Evolutionary conservation across 2,888 invertebrate genomes (phyloP).

Genomic region (Hydrotaea cyrtoneurina): DNA sequence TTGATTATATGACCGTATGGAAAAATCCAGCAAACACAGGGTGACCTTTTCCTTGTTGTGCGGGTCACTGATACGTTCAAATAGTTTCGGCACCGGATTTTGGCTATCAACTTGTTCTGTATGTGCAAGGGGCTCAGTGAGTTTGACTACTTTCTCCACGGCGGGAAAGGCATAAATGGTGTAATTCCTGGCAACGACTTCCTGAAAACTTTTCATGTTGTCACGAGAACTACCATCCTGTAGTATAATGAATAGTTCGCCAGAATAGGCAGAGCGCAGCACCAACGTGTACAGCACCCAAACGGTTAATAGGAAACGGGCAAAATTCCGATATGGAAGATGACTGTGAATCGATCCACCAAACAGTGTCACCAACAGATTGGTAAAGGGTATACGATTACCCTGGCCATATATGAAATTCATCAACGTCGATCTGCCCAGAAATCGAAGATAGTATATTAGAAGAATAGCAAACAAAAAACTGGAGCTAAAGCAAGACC

Average conservation of each 20-base stretch:
- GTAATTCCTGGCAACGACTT: constrained; percentile 71
- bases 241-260: constrained; percentile 74
- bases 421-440: constrained; percentile 57
- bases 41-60: constrained; percentile 54
- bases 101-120: constrained; percentile 45
- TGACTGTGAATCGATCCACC: constrained; percentile 70
- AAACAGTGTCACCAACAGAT: constrained; percentile 71
- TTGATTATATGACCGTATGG: constrained; percentile 70
- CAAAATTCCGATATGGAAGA: constrained; percentile 74
- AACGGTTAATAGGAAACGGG: constrained; percentile 74
- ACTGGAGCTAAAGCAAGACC: constrained; percentile 73
- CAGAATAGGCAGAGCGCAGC: constrained; percentile 75
- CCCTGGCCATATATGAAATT: constrained; percentile 73
- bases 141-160: constrained; percentile 63
- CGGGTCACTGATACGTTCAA: constrained; percentile 18
- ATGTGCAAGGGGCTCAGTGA: constrained; percentile 4
- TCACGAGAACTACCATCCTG: constrained; percentile 73
- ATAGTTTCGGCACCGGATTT: not conserved
- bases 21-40: constrained; percentile 67
- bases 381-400: constrained; percentile 73
- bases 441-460: constrained; percentile 69
- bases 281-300: constrained; percentile 76
- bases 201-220: constrained; percentile 68
- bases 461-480: constrained; percentile 68
- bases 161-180: constrained; percentile 70